Evolutionary conservation across 2,888 invertebrate genomes (phyloP).

Genomic region (Rutpela maculata): DNA sequence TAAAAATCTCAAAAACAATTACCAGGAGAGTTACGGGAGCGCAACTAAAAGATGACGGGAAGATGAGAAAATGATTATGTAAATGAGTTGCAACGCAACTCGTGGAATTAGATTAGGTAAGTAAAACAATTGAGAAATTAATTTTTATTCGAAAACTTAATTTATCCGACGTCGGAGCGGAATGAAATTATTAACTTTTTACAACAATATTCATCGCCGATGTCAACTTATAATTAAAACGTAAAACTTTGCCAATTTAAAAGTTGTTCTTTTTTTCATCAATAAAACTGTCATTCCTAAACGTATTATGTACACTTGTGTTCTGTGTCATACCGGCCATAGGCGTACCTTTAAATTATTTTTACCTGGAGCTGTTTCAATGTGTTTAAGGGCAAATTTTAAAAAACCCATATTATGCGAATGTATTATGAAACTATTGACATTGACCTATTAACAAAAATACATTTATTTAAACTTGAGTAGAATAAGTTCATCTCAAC

Average conservation of each 20-base stretch:
- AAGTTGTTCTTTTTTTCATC: slow-evolving; percentile 48
- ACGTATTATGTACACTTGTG: slow-evolving; percentile 28
- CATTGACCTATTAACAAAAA: too few relatives aligned
- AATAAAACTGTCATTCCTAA: slow-evolving; percentile 27
- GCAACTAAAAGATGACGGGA: slow-evolving; percentile 7
- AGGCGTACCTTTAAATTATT: neutral
- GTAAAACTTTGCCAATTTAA: slow-evolving; percentile 62
- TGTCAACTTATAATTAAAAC: slow-evolving; percentile 63
- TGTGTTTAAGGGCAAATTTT: too few relatives aligned
- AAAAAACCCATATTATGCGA: too few relatives aligned
- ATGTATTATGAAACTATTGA: too few relatives aligned
- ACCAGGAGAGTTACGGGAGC: slow-evolving; percentile 3
- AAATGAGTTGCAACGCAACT: slow-evolving; percentile 51
- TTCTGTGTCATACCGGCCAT: neutral
- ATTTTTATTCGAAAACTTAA: slow-evolving; percentile 64
- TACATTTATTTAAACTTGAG: too few relatives aligned
- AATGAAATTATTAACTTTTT: slow-evolving; percentile 62
- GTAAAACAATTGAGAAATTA: slow-evolving; percentile 66
- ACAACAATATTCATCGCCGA: slow-evolving; percentile 58
- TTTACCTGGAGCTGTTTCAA: too few relatives aligned
- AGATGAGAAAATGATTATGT: slow-evolving; percentile 51
- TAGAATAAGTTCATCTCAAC: too few relatives aligned
- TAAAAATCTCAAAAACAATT: slow-evolving; percentile 31
- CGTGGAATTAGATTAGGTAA: slow-evolving; percentile 63
- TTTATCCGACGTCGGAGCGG: slow-evolving; percentile 49